phyloP scores from a whole-genome alignment of 2,113 vertebrate genomes.

The rabbit (Oryctolagus cuniculus) region mOryCun1.1 NC_091453.1:110004001-110004500 shows the following conservation, averaged over 20 bases:
- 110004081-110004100: conserved; percentile 17
- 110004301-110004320: neutral
- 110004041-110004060: conserved; percentile 7
- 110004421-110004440: neutral
- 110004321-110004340: neutral
- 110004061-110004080: neutral
- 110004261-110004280: neutral
- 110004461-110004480: neutral
- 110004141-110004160: neutral
- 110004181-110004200: neutral
- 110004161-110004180: neutral
- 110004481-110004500: conserved; percentile 13
- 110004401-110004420: neutral
- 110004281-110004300: conserved; percentile 13
- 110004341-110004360: neutral
- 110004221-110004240: neutral
- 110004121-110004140: neutral
- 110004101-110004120: conserved; percentile 6
- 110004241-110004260: neutral
- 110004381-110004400: neutral
- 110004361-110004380: conserved; percentile 4
- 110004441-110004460: neutral
- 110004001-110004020: neutral
- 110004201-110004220: neutral
- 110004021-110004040: neutral